These are phyloP conservation scores for Chionomys nivalis DNA, from an alignment of 2,113 vertebrate species.

Conservation along the genomic window DNA sequence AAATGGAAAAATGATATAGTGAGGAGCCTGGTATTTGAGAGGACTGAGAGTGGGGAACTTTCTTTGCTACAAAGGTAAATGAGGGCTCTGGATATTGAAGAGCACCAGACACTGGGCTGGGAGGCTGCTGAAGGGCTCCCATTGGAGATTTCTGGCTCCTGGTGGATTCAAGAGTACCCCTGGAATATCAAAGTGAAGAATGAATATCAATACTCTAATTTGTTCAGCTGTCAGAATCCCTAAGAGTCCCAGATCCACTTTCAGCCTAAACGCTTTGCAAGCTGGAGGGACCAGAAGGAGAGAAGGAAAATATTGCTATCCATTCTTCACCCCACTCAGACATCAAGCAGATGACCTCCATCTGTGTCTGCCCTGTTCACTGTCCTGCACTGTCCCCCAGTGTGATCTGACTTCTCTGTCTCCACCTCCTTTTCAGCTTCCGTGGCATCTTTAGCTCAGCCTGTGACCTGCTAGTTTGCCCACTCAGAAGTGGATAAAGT, in stretches of 20 bases:
- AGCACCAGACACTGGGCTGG: not conserved
- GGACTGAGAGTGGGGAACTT: slow-evolving; percentile 20
- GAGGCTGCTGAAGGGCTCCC: not conserved
- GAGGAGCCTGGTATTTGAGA: slow-evolving; percentile 57
- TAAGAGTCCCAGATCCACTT: not conserved
- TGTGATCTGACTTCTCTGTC: not conserved
- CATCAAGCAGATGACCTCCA: not conserved
- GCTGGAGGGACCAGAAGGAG: not conserved
- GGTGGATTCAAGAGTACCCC: not conserved
- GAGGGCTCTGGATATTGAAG: slow-evolving; percentile 1
- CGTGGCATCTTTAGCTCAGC: not conserved
- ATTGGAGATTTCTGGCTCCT: not conserved
- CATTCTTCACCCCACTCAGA: not conserved
- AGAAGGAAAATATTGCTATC: not conserved
- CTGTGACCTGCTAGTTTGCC: not conserved
- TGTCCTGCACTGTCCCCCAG: too few relatives aligned
- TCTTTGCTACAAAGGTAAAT: slow-evolving; percentile 64
- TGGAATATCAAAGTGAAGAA: not conserved
- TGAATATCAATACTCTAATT: not conserved
- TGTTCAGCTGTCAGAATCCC: not conserved
- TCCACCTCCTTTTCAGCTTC: not conserved
- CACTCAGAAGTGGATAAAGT: not conserved
- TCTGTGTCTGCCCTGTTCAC: fast-evolving
- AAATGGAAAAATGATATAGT: slow-evolving; percentile 80
- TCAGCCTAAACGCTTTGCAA: not conserved